phyloP scores from a whole-genome alignment of 2,888 invertebrate species.

The Gastrophysa polygoni region DNA sequence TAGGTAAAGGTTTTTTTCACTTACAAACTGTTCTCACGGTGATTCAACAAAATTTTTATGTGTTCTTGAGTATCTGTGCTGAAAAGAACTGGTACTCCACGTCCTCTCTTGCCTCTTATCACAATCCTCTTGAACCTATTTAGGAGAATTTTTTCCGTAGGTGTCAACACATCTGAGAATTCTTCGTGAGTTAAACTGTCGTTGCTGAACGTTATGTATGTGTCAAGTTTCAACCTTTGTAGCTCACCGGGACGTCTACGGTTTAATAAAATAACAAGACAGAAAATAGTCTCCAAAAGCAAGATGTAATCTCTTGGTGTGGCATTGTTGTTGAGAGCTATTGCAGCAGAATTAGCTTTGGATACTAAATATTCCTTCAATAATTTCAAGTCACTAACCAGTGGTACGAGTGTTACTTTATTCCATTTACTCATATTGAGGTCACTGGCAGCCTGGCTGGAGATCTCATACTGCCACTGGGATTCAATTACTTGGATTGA shows the following conservation, averaged over 20 bases:
- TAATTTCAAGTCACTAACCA: conserved; percentile 32
- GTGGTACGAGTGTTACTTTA: conserved; percentile 34
- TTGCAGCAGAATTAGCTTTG: conserved; percentile 17
- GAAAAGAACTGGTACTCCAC: conserved; percentile 41
- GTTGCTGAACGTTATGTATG: conserved; percentile 10
- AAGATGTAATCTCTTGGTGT: conserved; percentile 19
- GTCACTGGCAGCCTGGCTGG: conserved; percentile 26
- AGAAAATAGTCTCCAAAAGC: conserved; percentile 38
- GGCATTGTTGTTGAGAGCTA: conserved; percentile 12
- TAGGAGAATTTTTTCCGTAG: conserved; percentile 24
- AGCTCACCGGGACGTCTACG: conserved; percentile 39
- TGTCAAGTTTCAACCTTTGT: conserved; percentile 28
- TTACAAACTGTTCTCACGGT: conserved; percentile 9
- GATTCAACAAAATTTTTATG: conserved; percentile 11
- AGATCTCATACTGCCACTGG: conserved; percentile 29
- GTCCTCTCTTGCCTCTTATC: too few species aligned
- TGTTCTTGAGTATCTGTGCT: conserved; percentile 33
- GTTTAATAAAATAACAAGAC: conserved; percentile 39
- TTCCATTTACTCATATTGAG: conserved; percentile 34
- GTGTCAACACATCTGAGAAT: conserved; percentile 19
- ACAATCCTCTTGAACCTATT: conserved; percentile 30
- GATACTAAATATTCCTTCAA: conserved; percentile 20
- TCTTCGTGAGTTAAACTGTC: conserved; percentile 26
- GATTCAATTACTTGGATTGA: conserved; percentile 33
- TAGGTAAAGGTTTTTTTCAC: conserved; percentile 10